Evolutionary conservation across 2,888 invertebrate genomes (phyloP), one percentile per base, ranked within the genome.

Genomic region (Amphimallon solstitiale): DNA sequence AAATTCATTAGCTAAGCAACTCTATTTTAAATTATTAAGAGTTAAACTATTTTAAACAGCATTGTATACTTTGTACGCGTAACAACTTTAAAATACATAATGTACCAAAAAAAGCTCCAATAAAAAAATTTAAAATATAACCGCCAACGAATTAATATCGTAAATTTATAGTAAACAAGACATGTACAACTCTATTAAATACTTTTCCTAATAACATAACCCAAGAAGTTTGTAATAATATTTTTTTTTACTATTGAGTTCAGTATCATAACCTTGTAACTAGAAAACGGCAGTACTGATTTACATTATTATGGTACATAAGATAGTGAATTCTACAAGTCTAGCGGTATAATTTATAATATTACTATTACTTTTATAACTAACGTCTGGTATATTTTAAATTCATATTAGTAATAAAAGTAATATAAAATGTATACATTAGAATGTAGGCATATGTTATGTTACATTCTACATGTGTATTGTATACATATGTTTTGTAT

Each of bases 191-290:
- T 29, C 9, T 29, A 29, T 29, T 29, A 29, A 5, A 45, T 23
- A n/a, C 9, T 48, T n/a, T 19, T 48, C 17, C 7, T 48, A 19
- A 17, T 17, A 21, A 15, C 19, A 48, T 48, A 17, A 7, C n/a
- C 14, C 43, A 15, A n/a, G 46, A 46, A 46, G 10, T 43, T 15
- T 9, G 19, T 45, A 45, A 17, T n/a, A 45, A 45, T 19, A 17
- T 45, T 45, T 19, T 15, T 45, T 45, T 19, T 2, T 45, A 45
- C 9, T 6, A 45, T 45, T n/a, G 12, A n/a, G 40, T 56, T 56
- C 56, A 56, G 23, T 56, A 56, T 40, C 40, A 23, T 23, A 56
- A 56, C 56, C 56, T 56, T 40, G 56, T 56, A 56, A 56, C 21
- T 40, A 56, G 56, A 40, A 56, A 56, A 56, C 56, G 29, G 40